Conservation (phyloP, 2,113 vertebrate species). For the Albula goreensis region DNA sequence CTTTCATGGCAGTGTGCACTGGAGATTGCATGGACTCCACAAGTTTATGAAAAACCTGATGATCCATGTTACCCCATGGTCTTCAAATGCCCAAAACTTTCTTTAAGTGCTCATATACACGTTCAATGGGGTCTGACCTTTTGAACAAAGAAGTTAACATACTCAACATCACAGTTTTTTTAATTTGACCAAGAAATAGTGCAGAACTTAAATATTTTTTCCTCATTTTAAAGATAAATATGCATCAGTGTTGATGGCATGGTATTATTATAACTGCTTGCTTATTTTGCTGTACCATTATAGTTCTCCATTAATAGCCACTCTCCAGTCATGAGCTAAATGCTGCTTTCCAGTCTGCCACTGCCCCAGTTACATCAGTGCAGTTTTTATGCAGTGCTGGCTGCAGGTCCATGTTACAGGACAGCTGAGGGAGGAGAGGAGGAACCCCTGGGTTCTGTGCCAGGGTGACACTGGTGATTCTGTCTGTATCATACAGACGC, state of each 20-base stretch:
- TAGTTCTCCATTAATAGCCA: constrained; percentile 1
- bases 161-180: too few relatives aligned
- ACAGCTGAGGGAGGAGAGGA: background rate
- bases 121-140: too few relatives aligned
- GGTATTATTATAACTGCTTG: background rate
- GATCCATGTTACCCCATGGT: too few relatives aligned
- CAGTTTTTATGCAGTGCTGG: background rate
- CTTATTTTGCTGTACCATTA: background rate
- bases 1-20: too few relatives aligned
- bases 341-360: background rate
- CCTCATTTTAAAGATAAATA: too few relatives aligned
- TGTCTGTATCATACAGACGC: background rate
- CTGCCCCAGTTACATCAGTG: background rate
- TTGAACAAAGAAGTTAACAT: too few relatives aligned
- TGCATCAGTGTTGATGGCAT: background rate
- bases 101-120: too few relatives aligned
- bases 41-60: too few relatives aligned
- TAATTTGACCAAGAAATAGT: too few relatives aligned
- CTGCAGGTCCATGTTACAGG: background rate
- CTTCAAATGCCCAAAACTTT: too few relatives aligned
- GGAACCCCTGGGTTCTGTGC: background rate
- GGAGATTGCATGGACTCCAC: too few relatives aligned
- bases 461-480: background rate
- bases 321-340: background rate
- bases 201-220: too few relatives aligned